Conservation (phyloP, 2,888 invertebrate genomes). For the Epirrhoe tristata region DNA sequence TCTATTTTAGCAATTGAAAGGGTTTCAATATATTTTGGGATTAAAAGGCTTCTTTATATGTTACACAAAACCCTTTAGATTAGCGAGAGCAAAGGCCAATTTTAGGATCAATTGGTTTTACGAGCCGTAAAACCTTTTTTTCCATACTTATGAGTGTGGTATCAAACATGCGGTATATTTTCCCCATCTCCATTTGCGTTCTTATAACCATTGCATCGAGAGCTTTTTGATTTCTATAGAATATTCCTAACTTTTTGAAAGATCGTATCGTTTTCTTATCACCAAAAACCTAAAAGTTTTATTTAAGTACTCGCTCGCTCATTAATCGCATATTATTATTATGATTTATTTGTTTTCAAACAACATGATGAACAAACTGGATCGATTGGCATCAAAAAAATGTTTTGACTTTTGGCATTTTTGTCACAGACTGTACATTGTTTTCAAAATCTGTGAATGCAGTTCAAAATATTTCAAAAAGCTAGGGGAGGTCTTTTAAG, state of each 20-base stretch:
- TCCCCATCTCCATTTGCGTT: constrained; percentile 32
- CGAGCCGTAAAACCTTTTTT: constrained; percentile 71
- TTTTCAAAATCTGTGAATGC: too few relatives aligned
- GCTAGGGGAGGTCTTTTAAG: too few relatives aligned
- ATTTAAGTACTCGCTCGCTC: too few relatives aligned
- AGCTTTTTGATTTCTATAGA: constrained; percentile 1
- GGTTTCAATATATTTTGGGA: constrained; percentile 45
- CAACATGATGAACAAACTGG: too few relatives aligned
- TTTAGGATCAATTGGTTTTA: constrained; percentile 73
- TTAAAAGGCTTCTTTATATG: constrained; percentile 47
- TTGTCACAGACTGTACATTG: too few relatives aligned
- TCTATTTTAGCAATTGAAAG: constrained; percentile 18
- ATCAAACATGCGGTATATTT: constrained; percentile 52
- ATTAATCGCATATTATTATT: too few relatives aligned
- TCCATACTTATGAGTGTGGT: constrained; percentile 58
- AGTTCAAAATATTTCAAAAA: too few relatives aligned
- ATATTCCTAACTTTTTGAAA: constrained; percentile 2
- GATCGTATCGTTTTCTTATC: background rate
- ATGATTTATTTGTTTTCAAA: too few relatives aligned
- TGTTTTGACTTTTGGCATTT: too few relatives aligned
- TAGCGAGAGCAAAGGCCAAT: constrained; percentile 58
- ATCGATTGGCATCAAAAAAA: too few relatives aligned
- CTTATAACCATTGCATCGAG: constrained; percentile 29
- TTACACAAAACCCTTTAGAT: constrained; percentile 48
- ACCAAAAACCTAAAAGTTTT: background rate